Evolutionary conservation across 2,888 invertebrate genomes (phyloP), one percentile per base, ranked within the genome.

Genomic region (Eristalis tenax): DNA sequence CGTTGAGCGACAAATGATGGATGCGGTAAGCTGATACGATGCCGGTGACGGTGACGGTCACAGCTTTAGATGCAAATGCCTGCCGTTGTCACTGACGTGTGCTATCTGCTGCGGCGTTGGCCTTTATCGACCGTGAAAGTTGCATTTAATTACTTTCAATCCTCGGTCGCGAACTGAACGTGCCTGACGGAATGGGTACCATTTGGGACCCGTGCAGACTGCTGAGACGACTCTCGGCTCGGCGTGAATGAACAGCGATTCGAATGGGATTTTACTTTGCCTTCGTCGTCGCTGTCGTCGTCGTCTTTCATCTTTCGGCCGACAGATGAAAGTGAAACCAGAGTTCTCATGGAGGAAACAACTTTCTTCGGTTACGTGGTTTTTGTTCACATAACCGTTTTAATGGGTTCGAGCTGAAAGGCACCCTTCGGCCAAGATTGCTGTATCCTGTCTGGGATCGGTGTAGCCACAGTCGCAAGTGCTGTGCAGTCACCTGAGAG

Each of bases 41-140:
- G 77, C 68, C 77, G 43, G 50, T 57, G 71, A 43, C 43, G 6
- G 1, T 50, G n/a, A n/a, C 43, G 64, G 38, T 57, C 65, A 43
- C 43, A 50, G 8, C n/a, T 5, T n/a, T 18, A 50, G 50, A 82
- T 71, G 84, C 80, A 66, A 80, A 84, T 79, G 57, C 79, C 69
- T 65, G 23, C 26, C 74, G 15, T 69, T 74, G 83, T 69, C 73
- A 38, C 65, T 70, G 63, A 64, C 43, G 63, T 59, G 32, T 40
- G 71, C 61, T 11, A 70, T 64, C 38, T 10, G 75, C 75, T 74
- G 61, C 77, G 56, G 56, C 64, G 63, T 66, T 69, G 65, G 70
- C 83, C 78, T 86, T 81, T 79, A 86, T 86, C 78, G 86, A 86
- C 75, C 86, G 86, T 86, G 86, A 86, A 86, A 86, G 86, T 86